Conservation (phyloP, 2,113 vertebrate species). For the Lophochroa leadbeateri region DNA sequence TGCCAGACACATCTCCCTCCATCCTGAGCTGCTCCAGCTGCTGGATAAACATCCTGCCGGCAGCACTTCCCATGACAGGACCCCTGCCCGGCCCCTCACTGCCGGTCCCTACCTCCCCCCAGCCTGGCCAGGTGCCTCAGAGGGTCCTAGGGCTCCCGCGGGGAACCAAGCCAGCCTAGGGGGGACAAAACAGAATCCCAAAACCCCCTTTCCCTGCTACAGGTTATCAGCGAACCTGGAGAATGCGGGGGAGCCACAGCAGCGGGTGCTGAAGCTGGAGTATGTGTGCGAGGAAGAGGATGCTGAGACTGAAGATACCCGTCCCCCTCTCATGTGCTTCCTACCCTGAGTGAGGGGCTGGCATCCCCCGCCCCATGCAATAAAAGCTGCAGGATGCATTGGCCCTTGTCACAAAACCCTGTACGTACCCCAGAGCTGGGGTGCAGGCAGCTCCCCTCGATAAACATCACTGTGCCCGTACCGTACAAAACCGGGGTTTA, state of each 20-base stretch:
- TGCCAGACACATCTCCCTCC: background rate
- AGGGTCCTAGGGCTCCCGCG: background rate
- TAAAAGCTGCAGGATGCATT: background rate
- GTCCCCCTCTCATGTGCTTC: conserved; percentile 68
- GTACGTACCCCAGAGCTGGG: fast-evolving
- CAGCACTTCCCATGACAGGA: conserved; percentile 39
- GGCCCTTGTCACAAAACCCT: fast-evolving
- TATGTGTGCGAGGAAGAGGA: conserved; percentile 80
- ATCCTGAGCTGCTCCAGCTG: conserved; percentile 45
- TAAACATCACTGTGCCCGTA: fast-evolving
- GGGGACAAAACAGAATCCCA: background rate
- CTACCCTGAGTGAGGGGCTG: background rate
- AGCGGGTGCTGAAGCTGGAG: conserved; percentile 74
- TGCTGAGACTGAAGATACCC: conserved; percentile 67
- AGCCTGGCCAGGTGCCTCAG: fast-evolving
- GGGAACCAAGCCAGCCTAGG: too few species aligned
- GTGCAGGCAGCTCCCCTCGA: background rate
- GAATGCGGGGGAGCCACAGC: background rate
- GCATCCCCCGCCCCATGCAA: background rate
- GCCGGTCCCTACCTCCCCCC: background rate
- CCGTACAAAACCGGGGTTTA: conserved; percentile 48
- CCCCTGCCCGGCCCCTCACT: conserved; percentile 23
- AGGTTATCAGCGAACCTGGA: conserved; percentile 78
- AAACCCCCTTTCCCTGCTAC: background rate
- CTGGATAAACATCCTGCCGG: conserved; percentile 73